Evolutionary conservation across 2,797 vertebrate genomes (phyloP).

Genomic region (Neosilurus hyrtlii): DNA sequence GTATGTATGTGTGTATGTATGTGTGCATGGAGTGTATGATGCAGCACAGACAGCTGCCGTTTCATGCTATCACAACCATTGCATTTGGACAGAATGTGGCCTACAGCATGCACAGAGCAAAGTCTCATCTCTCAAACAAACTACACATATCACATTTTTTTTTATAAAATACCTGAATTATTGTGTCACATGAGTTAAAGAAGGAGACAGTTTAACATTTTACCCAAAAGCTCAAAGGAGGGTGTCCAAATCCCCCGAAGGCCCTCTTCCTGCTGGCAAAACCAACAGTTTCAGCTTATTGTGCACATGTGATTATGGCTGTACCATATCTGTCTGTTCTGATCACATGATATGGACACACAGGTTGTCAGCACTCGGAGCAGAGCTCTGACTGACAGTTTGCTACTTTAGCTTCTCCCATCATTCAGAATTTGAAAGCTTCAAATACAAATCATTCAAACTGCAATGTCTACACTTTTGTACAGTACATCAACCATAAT

Average conservation of each 20-base stretch:
- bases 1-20: background rate
- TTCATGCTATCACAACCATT: constrained; percentile 46
- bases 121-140: constrained; percentile 52
- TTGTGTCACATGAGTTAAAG: constrained; percentile 57
- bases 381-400: constrained; percentile 46
- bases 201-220: constrained; percentile 55
- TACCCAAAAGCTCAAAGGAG: constrained; percentile 51
- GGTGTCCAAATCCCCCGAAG: constrained; percentile 36
- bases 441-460: constrained; percentile 29
- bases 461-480: constrained; percentile 26
- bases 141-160: constrained; percentile 47
- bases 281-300: constrained; percentile 56
- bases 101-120: constrained; percentile 50
- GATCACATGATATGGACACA: constrained; percentile 45
- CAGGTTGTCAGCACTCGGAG: constrained; percentile 19
- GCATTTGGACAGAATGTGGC: constrained; percentile 43
- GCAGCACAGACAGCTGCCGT: constrained; percentile 29
- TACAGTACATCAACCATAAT: constrained; percentile 38
- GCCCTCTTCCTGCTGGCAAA: constrained; percentile 41
- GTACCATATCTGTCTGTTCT: constrained; percentile 43
- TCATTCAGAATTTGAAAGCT: constrained; percentile 22
- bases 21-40: constrained; percentile 39
- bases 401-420: constrained; percentile 42
- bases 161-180: constrained; percentile 64
- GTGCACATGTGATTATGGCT: constrained; percentile 52